A percentile compares a stretch with the other conserved stretches of the same genome.
phyloP scores from a whole-genome alignment of 2,888 invertebrate genomes.

The Parascotia fuliginaria region DNA sequence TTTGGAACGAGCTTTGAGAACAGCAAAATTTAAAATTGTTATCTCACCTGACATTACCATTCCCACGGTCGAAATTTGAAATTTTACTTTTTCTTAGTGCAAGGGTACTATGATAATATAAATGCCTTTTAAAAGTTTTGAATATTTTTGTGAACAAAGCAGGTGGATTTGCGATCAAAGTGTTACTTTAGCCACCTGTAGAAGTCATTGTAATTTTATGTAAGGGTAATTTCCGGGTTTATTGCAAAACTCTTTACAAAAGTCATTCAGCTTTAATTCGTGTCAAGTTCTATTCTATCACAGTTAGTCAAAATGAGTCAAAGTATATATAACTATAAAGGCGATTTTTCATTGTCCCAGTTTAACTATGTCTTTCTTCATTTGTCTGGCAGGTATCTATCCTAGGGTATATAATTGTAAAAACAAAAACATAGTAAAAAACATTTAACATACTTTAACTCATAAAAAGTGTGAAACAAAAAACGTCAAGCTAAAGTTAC shows the following conservation, averaged over 20 bases:
- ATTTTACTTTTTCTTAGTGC: constrained; percentile 20
- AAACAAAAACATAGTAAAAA: too few relatives aligned
- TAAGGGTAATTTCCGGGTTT: not conserved
- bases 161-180: not conserved
- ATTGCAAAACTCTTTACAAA: not conserved
- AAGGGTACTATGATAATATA: not conserved
- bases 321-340: too few relatives aligned
- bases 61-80: constrained; percentile 46
- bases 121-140: not conserved
- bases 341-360: too few relatives aligned
- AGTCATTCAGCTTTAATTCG: not conserved
- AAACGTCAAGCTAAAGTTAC: constrained; percentile 2
- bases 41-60: constrained; percentile 36
- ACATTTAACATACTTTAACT: too few relatives aligned
- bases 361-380: too few relatives aligned
- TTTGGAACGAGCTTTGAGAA: not conserved
- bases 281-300: too few relatives aligned
- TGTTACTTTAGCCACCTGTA: not conserved
- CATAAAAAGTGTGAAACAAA: constrained; percentile 5
- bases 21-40: constrained; percentile 13
- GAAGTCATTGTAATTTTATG: not conserved
- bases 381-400: too few relatives aligned
- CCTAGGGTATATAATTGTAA: too few relatives aligned
- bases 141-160: not conserved
- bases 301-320: too few relatives aligned